Conservation (phyloP, 2,113 vertebrate genomes). For the Archocentrus centrarchus region DNA sequence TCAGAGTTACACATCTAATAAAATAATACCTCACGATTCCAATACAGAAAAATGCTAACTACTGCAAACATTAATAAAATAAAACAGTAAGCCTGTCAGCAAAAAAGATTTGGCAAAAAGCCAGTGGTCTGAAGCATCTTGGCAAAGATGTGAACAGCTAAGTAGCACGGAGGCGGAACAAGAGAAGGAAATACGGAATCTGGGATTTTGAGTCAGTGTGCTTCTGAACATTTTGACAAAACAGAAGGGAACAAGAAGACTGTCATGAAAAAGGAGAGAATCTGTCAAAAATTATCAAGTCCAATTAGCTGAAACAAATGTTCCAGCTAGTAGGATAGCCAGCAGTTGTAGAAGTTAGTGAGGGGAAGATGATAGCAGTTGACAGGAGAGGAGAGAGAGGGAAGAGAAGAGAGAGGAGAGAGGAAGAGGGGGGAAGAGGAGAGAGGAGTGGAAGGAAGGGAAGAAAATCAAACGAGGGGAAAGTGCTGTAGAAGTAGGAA, state of each 20-base stretch:
- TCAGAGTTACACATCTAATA: not conserved
- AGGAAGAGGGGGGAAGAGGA: too few relatives aligned
- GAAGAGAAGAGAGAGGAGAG: slow-evolving; percentile 11
- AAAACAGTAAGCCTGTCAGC: slow-evolving; percentile 16
- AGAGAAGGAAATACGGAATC: not conserved
- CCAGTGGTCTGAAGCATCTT: slow-evolving; percentile 19
- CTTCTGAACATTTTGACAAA: not conserved
- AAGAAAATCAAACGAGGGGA: not conserved
- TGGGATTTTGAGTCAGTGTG: not conserved
- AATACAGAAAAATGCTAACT: slow-evolving; percentile 18
- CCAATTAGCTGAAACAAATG: slow-evolving; percentile 62
- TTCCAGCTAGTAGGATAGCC: slow-evolving; percentile 67
- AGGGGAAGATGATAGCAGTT: too few relatives aligned
- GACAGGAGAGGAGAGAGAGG: slow-evolving; percentile 20
- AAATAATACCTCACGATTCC: slow-evolving; percentile 22
- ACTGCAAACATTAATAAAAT: not conserved
- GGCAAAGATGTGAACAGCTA: slow-evolving; percentile 8
- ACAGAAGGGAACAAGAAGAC: slow-evolving; percentile 34
- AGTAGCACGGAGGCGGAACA: not conserved
- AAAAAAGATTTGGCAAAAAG: slow-evolving; percentile 18
- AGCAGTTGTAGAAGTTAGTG: too few relatives aligned
- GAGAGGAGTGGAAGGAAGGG: slow-evolving; percentile 1
- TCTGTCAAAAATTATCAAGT: slow-evolving; percentile 56
- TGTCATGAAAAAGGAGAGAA: slow-evolving; percentile 31
- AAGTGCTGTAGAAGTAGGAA: not conserved